These are phyloP conservation scores for Melinaea marsaeus DNA, from an alignment of 2,888 invertebrate species.

Conservation along the genomic window DNA sequence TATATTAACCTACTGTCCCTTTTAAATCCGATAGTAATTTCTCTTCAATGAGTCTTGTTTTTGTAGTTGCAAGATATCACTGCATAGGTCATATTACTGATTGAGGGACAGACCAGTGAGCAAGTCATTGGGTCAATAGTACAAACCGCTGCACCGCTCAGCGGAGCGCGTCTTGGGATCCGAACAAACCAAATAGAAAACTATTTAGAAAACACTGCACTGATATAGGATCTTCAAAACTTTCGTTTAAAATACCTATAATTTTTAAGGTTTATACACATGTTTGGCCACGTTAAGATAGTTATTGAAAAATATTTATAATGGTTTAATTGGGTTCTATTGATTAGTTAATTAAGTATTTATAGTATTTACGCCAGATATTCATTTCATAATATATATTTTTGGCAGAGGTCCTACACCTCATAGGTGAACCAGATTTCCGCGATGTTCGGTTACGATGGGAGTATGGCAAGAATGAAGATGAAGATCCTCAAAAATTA, in stretches of 20 bases:
- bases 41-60: constrained; percentile 4
- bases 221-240: constrained; percentile 22
- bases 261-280: too few relatives aligned
- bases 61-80: constrained; percentile 25
- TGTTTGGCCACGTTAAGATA: too few relatives aligned
- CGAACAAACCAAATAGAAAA: constrained; percentile 37
- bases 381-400: background rate
- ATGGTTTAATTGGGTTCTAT: too few relatives aligned
- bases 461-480: constrained; percentile 74
- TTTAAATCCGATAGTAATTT: constrained; percentile 7
- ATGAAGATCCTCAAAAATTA: constrained; percentile 60
- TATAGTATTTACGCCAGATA: background rate
- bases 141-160: constrained; percentile 53
- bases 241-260: too few relatives aligned
- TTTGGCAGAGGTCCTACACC: constrained; percentile 77
- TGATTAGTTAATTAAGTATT: too few relatives aligned
- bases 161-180: constrained; percentile 42
- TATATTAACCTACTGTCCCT: constrained; percentile 4
- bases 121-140: constrained; percentile 72
- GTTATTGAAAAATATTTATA: too few relatives aligned
- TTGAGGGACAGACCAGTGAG: constrained; percentile 58
- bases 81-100: constrained; percentile 35
- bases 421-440: constrained; percentile 82
- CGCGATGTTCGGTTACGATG: constrained; percentile 80
- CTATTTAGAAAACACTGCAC: constrained; percentile 34